Evolutionary conservation across 2,888 invertebrate genomes (phyloP).

Genomic region (Protonemura montana): DNA sequence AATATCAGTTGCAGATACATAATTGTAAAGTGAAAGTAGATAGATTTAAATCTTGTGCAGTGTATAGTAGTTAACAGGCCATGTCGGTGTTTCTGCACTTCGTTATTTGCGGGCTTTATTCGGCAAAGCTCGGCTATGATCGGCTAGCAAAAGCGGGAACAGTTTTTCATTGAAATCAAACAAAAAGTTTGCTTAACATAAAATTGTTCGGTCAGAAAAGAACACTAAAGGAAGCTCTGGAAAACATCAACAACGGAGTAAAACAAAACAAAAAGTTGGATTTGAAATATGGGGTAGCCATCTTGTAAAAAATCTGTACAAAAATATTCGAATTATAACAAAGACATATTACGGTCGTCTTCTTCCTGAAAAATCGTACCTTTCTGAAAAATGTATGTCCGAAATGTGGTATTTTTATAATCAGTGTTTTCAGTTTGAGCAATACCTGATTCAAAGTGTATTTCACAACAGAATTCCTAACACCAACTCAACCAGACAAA

Average conservation of each 20-base stretch:
- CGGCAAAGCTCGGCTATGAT: too few relatives aligned
- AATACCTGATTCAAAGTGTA: neutral
- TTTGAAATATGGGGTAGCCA: neutral
- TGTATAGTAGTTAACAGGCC: too few relatives aligned
- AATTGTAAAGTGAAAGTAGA: too few relatives aligned
- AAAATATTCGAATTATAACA: neutral
- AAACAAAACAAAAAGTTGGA: neutral
- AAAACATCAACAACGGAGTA: neutral
- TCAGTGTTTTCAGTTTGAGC: neutral
- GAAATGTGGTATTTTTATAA: neutral
- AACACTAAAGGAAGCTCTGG: neutral
- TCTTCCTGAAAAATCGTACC: too few relatives aligned
- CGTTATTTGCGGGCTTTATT: too few relatives aligned
- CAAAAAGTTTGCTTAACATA: too few relatives aligned
- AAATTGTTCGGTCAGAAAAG: too few relatives aligned
- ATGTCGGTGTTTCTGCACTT: too few relatives aligned
- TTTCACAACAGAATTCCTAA: too few relatives aligned
- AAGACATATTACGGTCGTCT: neutral
- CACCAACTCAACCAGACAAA: neutral
- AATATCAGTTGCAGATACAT: too few relatives aligned
- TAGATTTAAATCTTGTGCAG: too few relatives aligned
- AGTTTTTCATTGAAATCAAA: too few relatives aligned
- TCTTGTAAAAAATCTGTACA: slow-evolving; percentile 12
- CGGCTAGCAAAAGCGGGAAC: neutral
- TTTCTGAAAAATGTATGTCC: neutral